Percentiles rank a stretch among this genome's conserved stretches.
Evolutionary conservation across 2,888 invertebrate genomes (phyloP).

Genomic region (Sinopyrophorus schimmeli): DNA sequence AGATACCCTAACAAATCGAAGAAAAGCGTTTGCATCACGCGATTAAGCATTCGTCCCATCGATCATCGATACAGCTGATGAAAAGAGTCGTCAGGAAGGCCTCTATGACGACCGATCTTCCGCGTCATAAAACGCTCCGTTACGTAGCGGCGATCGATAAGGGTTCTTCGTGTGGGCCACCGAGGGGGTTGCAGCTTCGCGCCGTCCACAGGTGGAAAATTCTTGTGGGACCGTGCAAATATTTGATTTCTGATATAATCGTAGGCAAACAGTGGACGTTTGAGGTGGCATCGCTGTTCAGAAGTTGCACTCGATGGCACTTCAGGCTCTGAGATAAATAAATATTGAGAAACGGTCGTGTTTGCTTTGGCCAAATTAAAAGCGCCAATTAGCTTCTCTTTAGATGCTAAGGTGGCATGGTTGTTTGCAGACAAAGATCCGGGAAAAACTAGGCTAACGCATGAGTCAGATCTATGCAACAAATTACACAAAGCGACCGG

Average conservation of each 20-base stretch:
- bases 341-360: slow-evolving; percentile 13
- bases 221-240: slow-evolving; percentile 4
- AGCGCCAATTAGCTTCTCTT: not conserved
- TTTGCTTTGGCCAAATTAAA: too few species aligned
- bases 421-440: slow-evolving; percentile 13
- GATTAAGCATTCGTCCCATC: slow-evolving; percentile 23
- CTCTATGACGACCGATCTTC: slow-evolving; percentile 22
- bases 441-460: slow-evolving; percentile 18
- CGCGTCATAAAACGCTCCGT: slow-evolving; percentile 14
- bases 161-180: slow-evolving; percentile 15
- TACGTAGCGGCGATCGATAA: slow-evolving; percentile 19
- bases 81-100: slow-evolving; percentile 32
- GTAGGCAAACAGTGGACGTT: slow-evolving; percentile 14
- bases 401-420: not conserved
- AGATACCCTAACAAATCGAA: slow-evolving; percentile 11
- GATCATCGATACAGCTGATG: slow-evolving; percentile 29
- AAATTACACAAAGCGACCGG: too few species aligned
- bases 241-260: slow-evolving; percentile 12
- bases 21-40: slow-evolving; percentile 20
- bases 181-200: slow-evolving; percentile 8
- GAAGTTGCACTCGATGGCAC: slow-evolving; percentile 11
- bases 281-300: slow-evolving; percentile 7
- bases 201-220: slow-evolving; percentile 7
- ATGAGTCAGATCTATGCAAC: slow-evolving; percentile 6
- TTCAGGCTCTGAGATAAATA: slow-evolving; percentile 15